Base-by-base conservation (phyloP, 2,113 vertebrate genomes). In the Amblyornis subalaris region DNA sequence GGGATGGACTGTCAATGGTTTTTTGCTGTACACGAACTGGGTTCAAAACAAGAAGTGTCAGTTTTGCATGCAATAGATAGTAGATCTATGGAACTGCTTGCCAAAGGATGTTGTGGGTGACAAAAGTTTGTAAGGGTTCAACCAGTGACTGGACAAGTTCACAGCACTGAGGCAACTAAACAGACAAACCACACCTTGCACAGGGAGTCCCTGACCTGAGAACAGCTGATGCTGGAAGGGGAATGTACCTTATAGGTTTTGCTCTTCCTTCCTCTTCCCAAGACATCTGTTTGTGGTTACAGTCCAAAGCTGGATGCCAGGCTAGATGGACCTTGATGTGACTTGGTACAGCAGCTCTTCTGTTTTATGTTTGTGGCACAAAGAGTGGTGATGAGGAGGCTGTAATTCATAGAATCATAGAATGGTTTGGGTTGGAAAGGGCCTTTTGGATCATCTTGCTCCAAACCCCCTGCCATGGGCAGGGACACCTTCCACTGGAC, bases 101-200 rank as follows among this genome's bases (percentile, higher is more conserved):
- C 64, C 90, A 70, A 80, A 93, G 75, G 75, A 83, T 88, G 28
- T 40, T 93, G 64, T 48, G 67, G 55, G 50, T 90, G 75, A 71
- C 83, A 71, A 55, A 85, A 80, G 16, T 91, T 89, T 81, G 2
- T 67, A 64, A 75, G 26, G 29, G 35, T 77, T 86, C 48, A 86
- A 40, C 38, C 54, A 86, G 44, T 19, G 26, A 90, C 88, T 81
- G 94, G 88, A 95, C 79, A 92, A 86, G 42, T 88, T 91, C 62
- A 83, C 42, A 38, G 54, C 66, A 89, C 40, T 40, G 38, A 88
- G 70, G 71, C 73, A 88, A 31, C 62, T 57, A 14, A 89, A 65
- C 8, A 48, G 48, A 35, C 2, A 90, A 70, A 90, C 29, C n/a
- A 76, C 60, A 88, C 26, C 51, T 74, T 58, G 67, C 71, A 58